These are phyloP conservation scores for Pheosia gnoma DNA, from an alignment of 2,888 invertebrate species.

Conservation along the genomic window DNA sequence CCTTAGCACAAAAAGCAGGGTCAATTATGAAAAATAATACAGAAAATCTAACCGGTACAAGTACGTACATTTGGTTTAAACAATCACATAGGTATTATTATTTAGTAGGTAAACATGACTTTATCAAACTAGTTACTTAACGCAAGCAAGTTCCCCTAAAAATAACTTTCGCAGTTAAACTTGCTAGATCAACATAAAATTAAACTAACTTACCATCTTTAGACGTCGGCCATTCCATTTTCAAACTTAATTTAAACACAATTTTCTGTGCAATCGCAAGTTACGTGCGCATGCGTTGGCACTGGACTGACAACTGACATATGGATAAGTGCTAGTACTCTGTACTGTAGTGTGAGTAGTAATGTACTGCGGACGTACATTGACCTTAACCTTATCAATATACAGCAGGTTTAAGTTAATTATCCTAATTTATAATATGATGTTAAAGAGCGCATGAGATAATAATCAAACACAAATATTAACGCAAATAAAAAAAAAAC, in stretches of 20 bases:
- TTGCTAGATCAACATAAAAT: background rate
- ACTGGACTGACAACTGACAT: conserved; percentile 22
- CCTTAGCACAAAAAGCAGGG: too few relatives aligned
- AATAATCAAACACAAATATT: too few relatives aligned
- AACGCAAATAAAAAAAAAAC: too few relatives aligned
- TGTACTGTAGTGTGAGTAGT: background rate
- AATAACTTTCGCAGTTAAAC: background rate
- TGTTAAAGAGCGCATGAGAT: too few relatives aligned
- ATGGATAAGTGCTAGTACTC: too few relatives aligned
- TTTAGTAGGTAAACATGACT: too few relatives aligned
- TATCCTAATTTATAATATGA: too few relatives aligned
- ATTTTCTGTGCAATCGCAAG: conserved; percentile 4
- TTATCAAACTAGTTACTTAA: background rate
- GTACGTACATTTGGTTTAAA: too few relatives aligned
- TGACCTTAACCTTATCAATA: conserved; percentile 11
- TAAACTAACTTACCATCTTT: conserved; percentile 49
- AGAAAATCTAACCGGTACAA: too few relatives aligned
- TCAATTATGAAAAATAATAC: too few relatives aligned
- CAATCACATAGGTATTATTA: too few relatives aligned
- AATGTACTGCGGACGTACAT: background rate
- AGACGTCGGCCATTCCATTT: conserved; percentile 62
- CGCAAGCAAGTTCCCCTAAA: background rate
- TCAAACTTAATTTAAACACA: conserved; percentile 11
- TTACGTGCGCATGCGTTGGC: conserved; percentile 35
- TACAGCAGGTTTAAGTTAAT: background rate